A percentile compares a stretch with the other conserved stretches of the same genome.
Conservation (phyloP, 2,113 vertebrate species). For the Genyomyrus donnyi region DNA sequence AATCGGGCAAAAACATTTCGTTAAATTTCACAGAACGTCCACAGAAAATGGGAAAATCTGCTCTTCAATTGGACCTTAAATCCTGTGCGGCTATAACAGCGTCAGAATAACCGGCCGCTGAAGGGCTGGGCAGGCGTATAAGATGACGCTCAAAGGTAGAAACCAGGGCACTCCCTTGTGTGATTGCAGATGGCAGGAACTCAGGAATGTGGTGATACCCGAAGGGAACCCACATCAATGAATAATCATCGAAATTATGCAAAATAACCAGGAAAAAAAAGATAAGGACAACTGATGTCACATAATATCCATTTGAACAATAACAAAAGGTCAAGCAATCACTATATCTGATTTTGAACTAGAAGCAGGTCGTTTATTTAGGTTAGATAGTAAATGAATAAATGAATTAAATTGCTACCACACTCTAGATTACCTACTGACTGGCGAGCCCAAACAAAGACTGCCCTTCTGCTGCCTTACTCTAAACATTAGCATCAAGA, state of each 20-base stretch:
- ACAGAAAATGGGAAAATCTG: not conserved
- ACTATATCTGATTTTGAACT: constrained; percentile 16
- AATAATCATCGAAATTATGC: not conserved
- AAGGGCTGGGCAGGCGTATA: not conserved
- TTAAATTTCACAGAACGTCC: not conserved
- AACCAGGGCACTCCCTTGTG: not conserved
- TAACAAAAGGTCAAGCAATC: constrained; percentile 10
- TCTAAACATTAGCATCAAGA: not conserved
- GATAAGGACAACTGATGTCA: constrained; percentile 5
- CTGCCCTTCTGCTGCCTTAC: not conserved
- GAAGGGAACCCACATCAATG: not conserved
- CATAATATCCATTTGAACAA: constrained; percentile 6
- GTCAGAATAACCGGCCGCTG: not conserved
- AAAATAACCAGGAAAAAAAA: not conserved
- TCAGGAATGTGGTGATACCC: not conserved
- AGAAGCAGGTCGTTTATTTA: not conserved
- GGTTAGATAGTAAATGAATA: constrained; percentile 2
- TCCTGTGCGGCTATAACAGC: not conserved
- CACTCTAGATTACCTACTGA: not conserved
- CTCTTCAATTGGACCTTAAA: not conserved
- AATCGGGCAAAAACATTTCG: not conserved
- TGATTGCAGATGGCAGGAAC: not conserved
- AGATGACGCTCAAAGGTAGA: not conserved
- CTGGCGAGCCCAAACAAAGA: not conserved
- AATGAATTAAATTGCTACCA: constrained; percentile 12